A percentile compares a stretch with the other conserved stretches of the same genome.
Evolutionary conservation across 2,113 vertebrate species (phyloP).

Genomic region (Lophotis ruficrista): DNA sequence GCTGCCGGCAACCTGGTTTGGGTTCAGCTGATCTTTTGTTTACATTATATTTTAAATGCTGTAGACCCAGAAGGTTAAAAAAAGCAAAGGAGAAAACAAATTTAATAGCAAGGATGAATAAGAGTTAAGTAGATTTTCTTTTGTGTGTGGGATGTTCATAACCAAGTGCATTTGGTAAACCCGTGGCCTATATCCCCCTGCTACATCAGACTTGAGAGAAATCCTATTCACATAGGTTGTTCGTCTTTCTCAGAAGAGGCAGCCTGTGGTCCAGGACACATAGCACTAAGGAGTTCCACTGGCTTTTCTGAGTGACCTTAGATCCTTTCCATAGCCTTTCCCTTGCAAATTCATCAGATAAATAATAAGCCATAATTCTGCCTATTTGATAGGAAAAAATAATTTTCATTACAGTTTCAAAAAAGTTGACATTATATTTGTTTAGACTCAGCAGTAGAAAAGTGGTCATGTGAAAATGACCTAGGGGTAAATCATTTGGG

Average conservation of each 20-base stretch:
- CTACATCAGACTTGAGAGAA: neutral
- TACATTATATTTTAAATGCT: slow-evolving; percentile 14
- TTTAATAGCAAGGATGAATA: slow-evolving; percentile 3
- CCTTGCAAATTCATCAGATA: neutral
- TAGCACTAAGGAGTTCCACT: neutral
- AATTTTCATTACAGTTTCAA: neutral
- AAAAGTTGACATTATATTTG: neutral
- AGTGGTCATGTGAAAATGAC: neutral
- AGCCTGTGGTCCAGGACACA: neutral
- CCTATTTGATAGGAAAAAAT: neutral
- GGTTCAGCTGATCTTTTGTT: neutral
- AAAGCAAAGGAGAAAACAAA: slow-evolving; percentile 6
- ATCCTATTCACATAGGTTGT: neutral
- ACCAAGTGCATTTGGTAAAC: neutral
- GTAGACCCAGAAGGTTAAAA: slow-evolving; percentile 17
- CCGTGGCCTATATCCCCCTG: neutral
- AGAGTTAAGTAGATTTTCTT: neutral
- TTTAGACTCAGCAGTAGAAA: neutral
- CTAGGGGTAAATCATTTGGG: neutral
- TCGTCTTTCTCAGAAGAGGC: neutral
- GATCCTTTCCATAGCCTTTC: neutral
- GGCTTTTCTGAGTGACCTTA: neutral
- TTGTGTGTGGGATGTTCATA: neutral
- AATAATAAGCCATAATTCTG: neutral
- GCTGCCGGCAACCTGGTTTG: slow-evolving; percentile 35